Conservation (phyloP, 2,888 invertebrate genomes). For the Lucinisca nassula region DNA sequence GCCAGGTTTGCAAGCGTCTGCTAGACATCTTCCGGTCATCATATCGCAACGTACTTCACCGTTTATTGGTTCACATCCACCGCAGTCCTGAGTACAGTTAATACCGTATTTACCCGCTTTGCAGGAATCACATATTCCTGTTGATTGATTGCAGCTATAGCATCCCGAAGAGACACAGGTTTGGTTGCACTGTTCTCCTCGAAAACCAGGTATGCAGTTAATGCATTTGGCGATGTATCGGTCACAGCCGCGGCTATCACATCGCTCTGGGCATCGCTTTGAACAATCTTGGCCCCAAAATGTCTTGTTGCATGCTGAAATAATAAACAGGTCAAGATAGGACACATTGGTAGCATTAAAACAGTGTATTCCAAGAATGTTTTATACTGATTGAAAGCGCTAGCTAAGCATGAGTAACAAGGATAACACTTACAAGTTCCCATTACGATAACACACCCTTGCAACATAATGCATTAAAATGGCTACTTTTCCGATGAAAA, state of each 20-base stretch:
- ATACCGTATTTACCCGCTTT: constrained; percentile 39
- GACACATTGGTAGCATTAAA: no score
- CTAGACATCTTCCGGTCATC: constrained; percentile 34
- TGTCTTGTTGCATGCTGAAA: not conserved
- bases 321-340: no score
- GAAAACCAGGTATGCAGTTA: constrained; percentile 40
- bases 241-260: constrained; percentile 38
- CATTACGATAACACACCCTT: no score
- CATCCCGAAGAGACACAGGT: constrained; percentile 37
- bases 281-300: not conserved
- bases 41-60: constrained; percentile 50
- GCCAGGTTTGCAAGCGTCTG: constrained; percentile 43
- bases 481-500: no score
- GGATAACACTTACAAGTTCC: no score
- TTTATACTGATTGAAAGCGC: no score
- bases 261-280: not conserved
- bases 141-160: constrained; percentile 34
- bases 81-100: constrained; percentile 43
- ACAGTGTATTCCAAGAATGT: no score
- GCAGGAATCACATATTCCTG: constrained; percentile 42
- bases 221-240: constrained; percentile 47
- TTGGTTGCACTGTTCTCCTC: constrained; percentile 32
- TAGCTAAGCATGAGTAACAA: no score
- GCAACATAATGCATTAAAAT: no score
- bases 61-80: constrained; percentile 27